Evolutionary conservation across 2,888 invertebrate species (phyloP), one percentile per base, ranked within the genome.

Genomic region (Drosophila kuntzei): DNA sequence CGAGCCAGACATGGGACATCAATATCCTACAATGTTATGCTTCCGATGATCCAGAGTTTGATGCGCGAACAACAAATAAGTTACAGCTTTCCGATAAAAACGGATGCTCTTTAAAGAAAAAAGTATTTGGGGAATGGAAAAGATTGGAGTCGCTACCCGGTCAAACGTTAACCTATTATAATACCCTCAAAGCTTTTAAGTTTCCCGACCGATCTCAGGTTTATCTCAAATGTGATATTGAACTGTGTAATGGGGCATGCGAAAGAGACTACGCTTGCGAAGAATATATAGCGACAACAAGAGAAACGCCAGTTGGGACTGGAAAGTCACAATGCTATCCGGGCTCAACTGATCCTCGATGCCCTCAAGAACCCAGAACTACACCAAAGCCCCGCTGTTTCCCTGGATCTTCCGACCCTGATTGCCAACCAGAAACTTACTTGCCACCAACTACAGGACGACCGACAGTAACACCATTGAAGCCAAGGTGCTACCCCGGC

Each of bases 21-120:
- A 94, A 94, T 81, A 95, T 96, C 32, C 93, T 95, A 62, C 95
- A 96, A 87, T 96, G 96, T 80, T 95, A 95, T 94, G 96, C 96
- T 0, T 95, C 95, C 62, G 95, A 95, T 76, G 93, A 93, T 65
- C 94, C 94, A 51, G 93, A 94, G 65, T 95, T 95, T 80, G 94
- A 94, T 59, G 93, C 93, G 43, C 91, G 93, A 1, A 92, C 92
- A 11, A 94, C 95, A 0, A 94, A 93, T 55, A 94, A 93, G 80
- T 92, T 95, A 20, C 95, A 95, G 82, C 92, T 95, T 0, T 95
- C 95, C 0, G 95, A 95, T 83, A 94, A 93, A 73, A 93, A 94
- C 67, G 95, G 95, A 32, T 95, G 95, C 79, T 95, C 95, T 0
- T 94, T 93, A 69, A 95, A 95, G 89, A 93, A 91, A 71, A 95